Base-by-base conservation (phyloP, 2,888 invertebrate species). In the Chymomyza caudatula region DNA sequence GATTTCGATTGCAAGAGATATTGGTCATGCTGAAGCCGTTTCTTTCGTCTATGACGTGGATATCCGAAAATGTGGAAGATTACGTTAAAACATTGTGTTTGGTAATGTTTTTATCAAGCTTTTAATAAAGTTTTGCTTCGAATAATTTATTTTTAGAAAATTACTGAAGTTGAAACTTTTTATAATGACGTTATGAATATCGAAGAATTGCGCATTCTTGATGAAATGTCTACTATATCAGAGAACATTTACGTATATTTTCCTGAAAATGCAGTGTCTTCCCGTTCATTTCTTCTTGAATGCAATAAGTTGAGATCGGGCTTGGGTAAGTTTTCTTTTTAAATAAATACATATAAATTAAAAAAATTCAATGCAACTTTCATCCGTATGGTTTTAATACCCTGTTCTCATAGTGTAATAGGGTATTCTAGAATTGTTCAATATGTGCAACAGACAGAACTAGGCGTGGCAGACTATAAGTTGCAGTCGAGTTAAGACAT, bases 21-120 rank as follows among this genome's bases (percentile, higher is more conserved):
- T 95, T 96, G 70, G 91, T 92, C 58, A 93, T 94, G 0, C 93
- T 96, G 71, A 93, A 94, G 88, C 95, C 96, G 0, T 96, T 95
- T 0, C 90, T 96, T 11, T 94, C 95, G 0, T 93, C 94, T 1
- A 93, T 96, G 17, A 95, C 95, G 0, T 97, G 97, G 97, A 93
- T 95, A 0, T 96, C 96, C 0, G 92, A 95, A 76, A 94, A 94
- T 57, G 71, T 89, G 2, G 82, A 86, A 19, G 82, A 85, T 15
- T 89, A 86, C 60, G 77, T 87, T 3, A 58, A 68, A 0, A 91
- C 92, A 19, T 89, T 96, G 17, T 63, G 57, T 11, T 29, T 29
- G 23, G 70, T 74, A 56, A 44, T 3, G 13, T 20, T 55, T 55
- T 55, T 53, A 11, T 13, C 8, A 53, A 19, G 11, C 11, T 22